Evolutionary conservation across 2,113 vertebrate species (phyloP).

Genomic region (Leptobrachium ailaonicum): DNA sequence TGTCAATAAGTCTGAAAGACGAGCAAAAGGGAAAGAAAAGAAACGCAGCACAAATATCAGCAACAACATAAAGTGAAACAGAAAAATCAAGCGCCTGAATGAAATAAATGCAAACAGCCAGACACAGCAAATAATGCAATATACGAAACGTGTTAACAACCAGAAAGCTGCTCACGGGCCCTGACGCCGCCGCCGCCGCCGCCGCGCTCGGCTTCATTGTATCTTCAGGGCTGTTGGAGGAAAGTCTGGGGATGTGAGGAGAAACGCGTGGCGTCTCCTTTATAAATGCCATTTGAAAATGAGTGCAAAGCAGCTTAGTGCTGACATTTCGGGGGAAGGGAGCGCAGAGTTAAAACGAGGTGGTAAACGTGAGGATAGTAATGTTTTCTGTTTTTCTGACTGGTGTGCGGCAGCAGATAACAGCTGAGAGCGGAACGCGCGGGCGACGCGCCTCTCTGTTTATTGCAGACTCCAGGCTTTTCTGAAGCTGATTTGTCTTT

Average conservation of each 20-base stretch:
- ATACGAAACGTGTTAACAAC: conserved; percentile 32
- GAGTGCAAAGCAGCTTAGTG: conserved; percentile 53
- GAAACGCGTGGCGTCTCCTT: neutral
- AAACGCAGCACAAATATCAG: conserved; percentile 5
- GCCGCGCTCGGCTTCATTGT: conserved; percentile 27
- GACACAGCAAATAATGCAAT: conserved; percentile 35
- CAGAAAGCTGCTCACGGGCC: conserved; percentile 9
- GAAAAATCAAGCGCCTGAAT: conserved; percentile 26
- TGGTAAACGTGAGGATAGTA: conserved; percentile 53
- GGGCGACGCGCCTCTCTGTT: neutral
- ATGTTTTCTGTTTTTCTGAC: conserved; percentile 50
- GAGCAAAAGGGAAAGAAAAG: conserved; percentile 5
- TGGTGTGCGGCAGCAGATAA: conserved; percentile 61
- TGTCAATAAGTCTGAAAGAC: conserved; percentile 13
- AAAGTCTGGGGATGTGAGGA: neutral
- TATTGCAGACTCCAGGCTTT: conserved; percentile 55
- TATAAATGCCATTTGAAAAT: conserved; percentile 52
- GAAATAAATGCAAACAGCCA: conserved; percentile 28
- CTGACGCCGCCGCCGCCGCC: conserved; percentile 7
- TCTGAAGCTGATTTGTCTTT: conserved; percentile 62
- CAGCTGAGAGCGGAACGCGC: conserved; percentile 53
- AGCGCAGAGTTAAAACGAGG: conserved; percentile 31
- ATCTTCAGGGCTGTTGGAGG: conserved; percentile 34
- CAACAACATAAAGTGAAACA: neutral
- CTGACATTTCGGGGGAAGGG: conserved; percentile 53